A percentile compares a stretch with the other conserved stretches of the same genome.
phyloP scores from a whole-genome alignment of 1,140 invertebrate genomes.

The Heliconius hermathena region DNA sequence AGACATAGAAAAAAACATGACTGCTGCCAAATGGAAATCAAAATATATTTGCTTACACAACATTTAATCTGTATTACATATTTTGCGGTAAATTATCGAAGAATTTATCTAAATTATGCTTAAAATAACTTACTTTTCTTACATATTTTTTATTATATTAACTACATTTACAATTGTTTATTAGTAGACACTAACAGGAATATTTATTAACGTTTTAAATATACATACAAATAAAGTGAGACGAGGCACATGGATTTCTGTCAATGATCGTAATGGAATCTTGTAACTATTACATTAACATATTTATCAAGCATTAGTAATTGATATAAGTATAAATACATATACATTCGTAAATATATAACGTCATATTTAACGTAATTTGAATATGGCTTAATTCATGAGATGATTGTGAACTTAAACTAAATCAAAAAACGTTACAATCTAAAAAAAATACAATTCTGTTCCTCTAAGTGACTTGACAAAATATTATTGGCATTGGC shows the following conservation, averaged over 20 bases:
- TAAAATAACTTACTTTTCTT: background rate
- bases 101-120: background rate
- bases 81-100: background rate
- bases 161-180: background rate
- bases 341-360: background rate
- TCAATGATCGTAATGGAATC: slow-evolving; percentile 37
- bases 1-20: too few species aligned
- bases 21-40: too few species aligned
- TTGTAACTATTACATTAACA: slow-evolving; percentile 21
- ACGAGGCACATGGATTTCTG: slow-evolving; percentile 32
- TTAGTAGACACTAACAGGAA: background rate
- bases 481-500: too few species aligned
- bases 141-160: background rate
- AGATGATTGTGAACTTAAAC: background rate
- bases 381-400: too few species aligned
- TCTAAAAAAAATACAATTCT: too few species aligned
- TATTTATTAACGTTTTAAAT: background rate
- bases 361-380: background rate
- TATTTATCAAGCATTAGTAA: slow-evolving; percentile 11
- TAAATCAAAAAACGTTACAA: background rate
- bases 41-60: too few species aligned
- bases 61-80: too few species aligned
- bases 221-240: background rate
- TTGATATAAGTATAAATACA: background rate
- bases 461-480: too few species aligned